Base-by-base conservation (phyloP, 2,888 invertebrate species). In the Zygogramma bicolorata region DNA sequence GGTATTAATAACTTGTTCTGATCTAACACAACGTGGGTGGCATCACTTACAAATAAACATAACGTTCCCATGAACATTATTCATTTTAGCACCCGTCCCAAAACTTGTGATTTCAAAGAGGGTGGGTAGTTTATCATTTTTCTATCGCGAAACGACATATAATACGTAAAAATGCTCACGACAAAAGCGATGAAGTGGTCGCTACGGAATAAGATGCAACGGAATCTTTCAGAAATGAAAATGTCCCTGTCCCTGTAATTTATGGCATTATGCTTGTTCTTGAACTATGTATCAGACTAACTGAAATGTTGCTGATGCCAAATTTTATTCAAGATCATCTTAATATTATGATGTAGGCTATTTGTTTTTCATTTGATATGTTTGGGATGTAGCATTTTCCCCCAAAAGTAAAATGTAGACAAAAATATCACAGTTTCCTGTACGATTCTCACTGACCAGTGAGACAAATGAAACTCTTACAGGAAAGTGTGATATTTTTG, bases 271-370 rank as follows among this genome's bases (percentile, higher is more conserved):
- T 80, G 78, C 79, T 82, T 82, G 81, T 84, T 82, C 81, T 81
- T 82, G 82, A 81, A 85, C 85, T 85, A 85, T 86, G 85, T 86
- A 85, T 86, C 85, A 85, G 84, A 75, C 71, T 83, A n/a, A n/a
- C n/a, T n/a, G n/a, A n/a, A n/a, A n/a, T n/a, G n/a, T n/a, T n/a
- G n/a, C n/a, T n/a, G n/a, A n/a, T n/a, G n/a, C n/a, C n/a, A n/a
- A n/a, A n/a, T n/a, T n/a, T n/a, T n/a, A n/a, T n/a, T n/a, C n/a
- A n/a, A n/a, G n/a, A n/a, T n/a, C n/a, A n/a, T 77, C 78, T 76
- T 75, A 75, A 74, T 77, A 78, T 77, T 76, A 76, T 71, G 71
- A 74, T 78, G 80, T 79, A 81, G 80, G 80, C 80, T 79, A 79
- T 80, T 67, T 76, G 61, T 34, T 34, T n/a, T n/a, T n/a, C n/a